Evolutionary conservation across 2,113 vertebrate species (phyloP).

Genomic region (Aegotheles bennettii): DNA sequence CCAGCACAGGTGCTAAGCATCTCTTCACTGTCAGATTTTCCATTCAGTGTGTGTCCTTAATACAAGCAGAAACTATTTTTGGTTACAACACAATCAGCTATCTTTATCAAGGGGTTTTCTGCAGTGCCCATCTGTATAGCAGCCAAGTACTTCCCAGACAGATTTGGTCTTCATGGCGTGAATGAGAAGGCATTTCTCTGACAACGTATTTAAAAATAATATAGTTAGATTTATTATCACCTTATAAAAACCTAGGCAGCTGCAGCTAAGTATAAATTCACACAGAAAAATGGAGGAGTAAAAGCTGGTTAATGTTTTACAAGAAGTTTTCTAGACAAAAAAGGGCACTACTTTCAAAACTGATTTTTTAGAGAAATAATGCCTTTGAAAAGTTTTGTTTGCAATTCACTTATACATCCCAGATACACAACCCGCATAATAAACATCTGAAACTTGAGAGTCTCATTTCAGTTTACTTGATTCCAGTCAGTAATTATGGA

Average conservation of each 20-base stretch:
- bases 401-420: neutral
- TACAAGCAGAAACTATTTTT: slow-evolving; percentile 35
- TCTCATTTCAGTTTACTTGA: neutral
- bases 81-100: slow-evolving; percentile 25
- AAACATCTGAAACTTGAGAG: neutral
- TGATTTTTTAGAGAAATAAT: neutral
- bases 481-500: neutral
- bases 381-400: neutral
- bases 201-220: slow-evolving; percentile 53
- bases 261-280: slow-evolving; percentile 14
- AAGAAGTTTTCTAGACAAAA: neutral
- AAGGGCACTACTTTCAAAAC: neutral
- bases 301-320: slow-evolving; percentile 8
- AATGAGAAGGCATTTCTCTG: slow-evolving; percentile 47
- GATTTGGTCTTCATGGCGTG: neutral
- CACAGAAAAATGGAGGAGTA: neutral
- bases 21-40: neutral
- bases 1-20: slow-evolving; percentile 25
- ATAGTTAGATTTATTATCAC: slow-evolving; percentile 25
- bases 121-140: neutral
- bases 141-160: slow-evolving; percentile 45
- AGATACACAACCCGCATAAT: neutral
- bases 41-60: neutral
- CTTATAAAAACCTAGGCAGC: slow-evolving; percentile 43
- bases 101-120: slow-evolving; percentile 50